Evolutionary conservation across 2,797 vertebrate species (phyloP), one percentile per base, ranked within the genome.

Genomic region (Cryptoprocta ferox): DNA sequence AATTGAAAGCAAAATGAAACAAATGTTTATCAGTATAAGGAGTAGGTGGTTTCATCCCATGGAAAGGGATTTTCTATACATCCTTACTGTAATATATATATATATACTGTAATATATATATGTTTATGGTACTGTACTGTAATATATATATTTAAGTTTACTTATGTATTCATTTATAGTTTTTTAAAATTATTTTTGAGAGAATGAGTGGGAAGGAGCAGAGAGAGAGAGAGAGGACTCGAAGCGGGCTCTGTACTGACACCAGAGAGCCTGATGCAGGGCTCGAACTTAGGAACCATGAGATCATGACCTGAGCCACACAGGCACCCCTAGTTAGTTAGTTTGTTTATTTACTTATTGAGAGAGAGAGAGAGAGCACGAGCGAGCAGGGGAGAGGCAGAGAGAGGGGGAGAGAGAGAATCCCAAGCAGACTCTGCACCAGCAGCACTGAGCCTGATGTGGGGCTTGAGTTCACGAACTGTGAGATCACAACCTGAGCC

Each of bases 1-100:
- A 75, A 56, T 89, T 65, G 68, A 87, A 91, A 61, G 82, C 61
- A 93, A 61, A 95, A 71, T 65, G 68, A 94, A 93, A 68, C 26
- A 66, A 68, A 35, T 48, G 6, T 56, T 37, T 80, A 19, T 87
- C 9, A 73, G 19, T 76, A 50, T 63, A 61, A 83, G 85, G 21
- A 86, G 3, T 66, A 78, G 16, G 39, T 89, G 32, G 37, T 63
- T 90, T 87, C 79, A 76, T 88, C 65, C 63, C 68, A 48, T 83
- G 84, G 81, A 61, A 92, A 90, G 56, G 50, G 92, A 78, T 37
- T 95, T 95, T 79, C 30, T 63, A 0, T 71, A 39, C 3, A 73
- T 89, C 7, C 45, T 93, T 91, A 63, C 18, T 71, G 50, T 48
- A 45, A 45, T 48, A 48, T 48, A 48, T 48, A 48, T 48, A 48